phyloP scores from a whole-genome alignment of 2,797 vertebrate genomes.

The Gymnoscopelus braueri region DNA sequence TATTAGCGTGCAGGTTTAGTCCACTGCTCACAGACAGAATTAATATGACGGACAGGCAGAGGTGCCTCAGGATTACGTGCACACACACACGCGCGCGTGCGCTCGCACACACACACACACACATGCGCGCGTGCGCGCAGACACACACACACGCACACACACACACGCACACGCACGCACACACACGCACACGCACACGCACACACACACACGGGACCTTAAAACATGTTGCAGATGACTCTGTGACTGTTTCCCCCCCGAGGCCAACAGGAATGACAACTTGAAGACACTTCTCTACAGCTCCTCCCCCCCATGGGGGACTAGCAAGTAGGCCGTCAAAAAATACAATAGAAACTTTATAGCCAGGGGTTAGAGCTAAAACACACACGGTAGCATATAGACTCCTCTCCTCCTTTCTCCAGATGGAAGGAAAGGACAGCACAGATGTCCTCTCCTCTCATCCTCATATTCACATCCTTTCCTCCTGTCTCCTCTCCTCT shows the following conservation, averaged over 20 bases:
- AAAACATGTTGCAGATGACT: background rate
- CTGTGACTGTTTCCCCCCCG: slow-evolving; percentile 19
- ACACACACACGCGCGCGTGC: background rate
- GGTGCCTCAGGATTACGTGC: too few relatives aligned
- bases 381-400: too few relatives aligned
- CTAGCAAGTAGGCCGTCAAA: too few relatives aligned
- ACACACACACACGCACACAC: slow-evolving; percentile 9
- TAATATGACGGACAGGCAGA: too few relatives aligned
- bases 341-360: too few relatives aligned
- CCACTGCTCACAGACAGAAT: slow-evolving; percentile 20
- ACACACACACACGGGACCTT: slow-evolving; percentile 16
- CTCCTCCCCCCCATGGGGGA: too few relatives aligned
- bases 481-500: background rate
- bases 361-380: too few relatives aligned
- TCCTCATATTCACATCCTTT: too few relatives aligned
- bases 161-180: slow-evolving; percentile 28
- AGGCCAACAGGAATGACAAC: background rate
- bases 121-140: slow-evolving; percentile 30
- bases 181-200: slow-evolving; percentile 2
- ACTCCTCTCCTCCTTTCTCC: too few relatives aligned
- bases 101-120: slow-evolving; percentile 3
- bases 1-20: slow-evolving; percentile 49
- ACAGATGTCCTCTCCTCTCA: too few relatives aligned
- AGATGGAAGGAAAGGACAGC: too few relatives aligned
- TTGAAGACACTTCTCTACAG: too few relatives aligned